A percentile compares a stretch with the other conserved stretches of the same genome.
phyloP scores from a whole-genome alignment of 2,797 vertebrate species.

The Xenops minutus region DNA sequence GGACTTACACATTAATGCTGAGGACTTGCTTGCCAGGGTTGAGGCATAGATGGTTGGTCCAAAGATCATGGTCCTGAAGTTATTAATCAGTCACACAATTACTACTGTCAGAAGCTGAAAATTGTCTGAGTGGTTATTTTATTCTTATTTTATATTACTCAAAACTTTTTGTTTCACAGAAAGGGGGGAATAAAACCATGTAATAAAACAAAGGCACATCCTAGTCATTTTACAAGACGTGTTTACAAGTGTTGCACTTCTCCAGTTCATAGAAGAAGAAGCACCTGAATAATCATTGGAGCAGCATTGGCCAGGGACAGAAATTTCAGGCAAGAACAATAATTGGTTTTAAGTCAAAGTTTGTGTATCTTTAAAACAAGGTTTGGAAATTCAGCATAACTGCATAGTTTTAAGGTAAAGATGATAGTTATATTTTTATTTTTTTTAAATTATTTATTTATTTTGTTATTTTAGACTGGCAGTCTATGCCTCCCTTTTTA shows the following conservation, averaged over 20 bases:
- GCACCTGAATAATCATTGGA: accelerated
- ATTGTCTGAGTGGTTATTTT: background rate
- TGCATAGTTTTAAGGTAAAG: background rate
- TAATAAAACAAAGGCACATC: background rate
- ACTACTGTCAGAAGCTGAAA: background rate
- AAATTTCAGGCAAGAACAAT: background rate
- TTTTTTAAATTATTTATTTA: background rate
- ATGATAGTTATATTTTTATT: background rate
- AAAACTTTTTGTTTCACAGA: background rate
- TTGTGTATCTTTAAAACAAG: background rate
- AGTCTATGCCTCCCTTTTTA: background rate
- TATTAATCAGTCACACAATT: background rate
- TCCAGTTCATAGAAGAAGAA: background rate
- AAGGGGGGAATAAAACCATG: accelerated
- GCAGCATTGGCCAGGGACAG: background rate
- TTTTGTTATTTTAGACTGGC: background rate
- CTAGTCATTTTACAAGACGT: background rate
- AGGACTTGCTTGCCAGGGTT: background rate
- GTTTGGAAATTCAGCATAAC: background rate
- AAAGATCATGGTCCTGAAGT: background rate
- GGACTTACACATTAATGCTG: background rate
- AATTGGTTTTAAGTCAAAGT: accelerated
- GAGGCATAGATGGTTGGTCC: background rate
- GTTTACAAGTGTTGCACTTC: background rate
- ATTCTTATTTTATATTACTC: background rate